Evolutionary conservation across 1,140 invertebrate species (phyloP).

Genomic region (Brachystomella parvula): DNA sequence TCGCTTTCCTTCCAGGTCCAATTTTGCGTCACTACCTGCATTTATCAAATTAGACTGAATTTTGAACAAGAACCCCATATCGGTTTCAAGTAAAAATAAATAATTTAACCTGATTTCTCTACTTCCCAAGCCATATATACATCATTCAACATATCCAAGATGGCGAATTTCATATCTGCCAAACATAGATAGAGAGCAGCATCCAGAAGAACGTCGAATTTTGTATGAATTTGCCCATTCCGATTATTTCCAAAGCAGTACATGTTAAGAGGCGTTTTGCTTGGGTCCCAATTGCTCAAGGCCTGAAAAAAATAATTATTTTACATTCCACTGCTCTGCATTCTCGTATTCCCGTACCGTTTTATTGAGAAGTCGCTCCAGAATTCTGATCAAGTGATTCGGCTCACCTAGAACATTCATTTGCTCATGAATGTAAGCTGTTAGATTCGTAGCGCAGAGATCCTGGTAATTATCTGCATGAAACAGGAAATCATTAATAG

Average conservation of each 20-base stretch:
- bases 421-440: constrained; percentile 2
- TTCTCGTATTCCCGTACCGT: too few relatives aligned
- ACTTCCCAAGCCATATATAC: not conserved
- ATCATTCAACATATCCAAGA: not conserved
- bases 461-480: not conserved
- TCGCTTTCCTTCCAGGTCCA: not conserved
- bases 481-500: not conserved
- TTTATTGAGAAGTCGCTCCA: constrained; percentile 17
- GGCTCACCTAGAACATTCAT: constrained; percentile 8
- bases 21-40: not conserved
- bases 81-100: not conserved
- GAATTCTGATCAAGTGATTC: constrained; percentile 10
- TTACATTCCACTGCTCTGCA: not conserved
- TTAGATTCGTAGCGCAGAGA: not conserved
- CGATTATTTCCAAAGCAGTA: constrained; percentile 23
- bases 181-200: constrained; percentile 16
- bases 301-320: not conserved
- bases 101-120: not conserved
- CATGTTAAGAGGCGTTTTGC: constrained; percentile 7
- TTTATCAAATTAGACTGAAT: not conserved
- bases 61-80: not conserved
- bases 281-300: constrained; percentile 17
- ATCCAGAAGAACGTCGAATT: constrained; percentile 19
- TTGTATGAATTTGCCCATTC: constrained; percentile 17
- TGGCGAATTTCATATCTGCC: constrained; percentile 20